Conservation (phyloP, 2,888 invertebrate species). For the Machimus rusticus region DNA sequence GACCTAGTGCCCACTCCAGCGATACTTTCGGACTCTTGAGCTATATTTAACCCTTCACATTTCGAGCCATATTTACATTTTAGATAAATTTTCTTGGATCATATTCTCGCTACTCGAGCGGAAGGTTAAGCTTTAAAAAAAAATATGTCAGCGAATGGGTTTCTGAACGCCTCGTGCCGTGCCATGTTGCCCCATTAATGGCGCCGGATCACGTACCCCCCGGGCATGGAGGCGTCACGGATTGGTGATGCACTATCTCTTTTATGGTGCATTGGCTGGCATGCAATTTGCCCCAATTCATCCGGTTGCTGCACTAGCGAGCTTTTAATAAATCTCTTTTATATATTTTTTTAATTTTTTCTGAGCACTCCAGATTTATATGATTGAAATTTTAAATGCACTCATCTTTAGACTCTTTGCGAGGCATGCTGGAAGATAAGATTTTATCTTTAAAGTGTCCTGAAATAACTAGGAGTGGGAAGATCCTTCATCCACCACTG, state of each 20-base stretch:
- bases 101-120: background rate
- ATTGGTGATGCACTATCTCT: background rate
- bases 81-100: background rate
- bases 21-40: slow-evolving; percentile 2
- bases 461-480: background rate
- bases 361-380: background rate
- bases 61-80: slow-evolving; percentile 21
- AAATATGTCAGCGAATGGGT: background rate
- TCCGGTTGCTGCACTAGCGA: background rate
- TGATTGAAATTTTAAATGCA: background rate
- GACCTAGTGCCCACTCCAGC: slow-evolving; percentile 17
- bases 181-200: background rate
- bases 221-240: background rate
- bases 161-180: background rate
- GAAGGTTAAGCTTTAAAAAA: background rate
- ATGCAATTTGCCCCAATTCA: background rate
- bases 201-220: background rate
- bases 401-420: background rate
- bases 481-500: background rate
- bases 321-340: background rate
- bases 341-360: background rate
- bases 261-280: background rate
- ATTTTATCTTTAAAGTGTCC: background rate
- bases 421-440: background rate
- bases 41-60: slow-evolving; percentile 22